Conservation (phyloP, 2,797 vertebrate species). For the Platyrinchus mystaceus region DNA sequence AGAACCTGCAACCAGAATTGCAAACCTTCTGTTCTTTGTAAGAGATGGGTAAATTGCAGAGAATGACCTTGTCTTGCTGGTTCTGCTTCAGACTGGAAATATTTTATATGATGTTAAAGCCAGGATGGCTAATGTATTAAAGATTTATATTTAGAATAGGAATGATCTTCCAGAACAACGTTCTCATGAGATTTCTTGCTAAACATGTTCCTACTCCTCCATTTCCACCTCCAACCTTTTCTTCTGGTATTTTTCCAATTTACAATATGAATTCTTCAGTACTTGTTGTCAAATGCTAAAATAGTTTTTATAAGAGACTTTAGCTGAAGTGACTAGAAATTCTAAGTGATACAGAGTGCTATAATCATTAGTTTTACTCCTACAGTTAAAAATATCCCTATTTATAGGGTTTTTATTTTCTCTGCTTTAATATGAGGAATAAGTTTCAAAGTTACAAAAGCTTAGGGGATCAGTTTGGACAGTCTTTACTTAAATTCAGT, state of each 20-base stretch:
- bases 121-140: background rate
- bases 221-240: conserved; percentile 54
- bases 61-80: background rate
- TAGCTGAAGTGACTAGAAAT: background rate
- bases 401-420: background rate
- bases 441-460: conserved; percentile 11
- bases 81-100: background rate
- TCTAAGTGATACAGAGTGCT: background rate
- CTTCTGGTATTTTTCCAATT: conserved; percentile 52
- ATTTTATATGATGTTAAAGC: background rate
- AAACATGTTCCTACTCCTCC: conserved; percentile 46
- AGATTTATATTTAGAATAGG: conserved; percentile 42
- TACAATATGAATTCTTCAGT: conserved; percentile 10
- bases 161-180: conserved; percentile 30
- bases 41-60: background rate
- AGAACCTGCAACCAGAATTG: background rate
- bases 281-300: conserved; percentile 32
- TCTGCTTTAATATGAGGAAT: background rate
- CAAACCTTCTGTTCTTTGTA: background rate
- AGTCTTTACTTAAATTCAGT: conserved; percentile 38
- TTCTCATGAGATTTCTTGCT: conserved; percentile 40
- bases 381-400: background rate
- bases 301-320: conserved; percentile 1
- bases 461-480: background rate
- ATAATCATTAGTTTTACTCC: background rate